These are phyloP conservation scores for Aphelinus atriplicis DNA, from an alignment of 1,140 invertebrate species.

Conservation along the genomic window DNA sequence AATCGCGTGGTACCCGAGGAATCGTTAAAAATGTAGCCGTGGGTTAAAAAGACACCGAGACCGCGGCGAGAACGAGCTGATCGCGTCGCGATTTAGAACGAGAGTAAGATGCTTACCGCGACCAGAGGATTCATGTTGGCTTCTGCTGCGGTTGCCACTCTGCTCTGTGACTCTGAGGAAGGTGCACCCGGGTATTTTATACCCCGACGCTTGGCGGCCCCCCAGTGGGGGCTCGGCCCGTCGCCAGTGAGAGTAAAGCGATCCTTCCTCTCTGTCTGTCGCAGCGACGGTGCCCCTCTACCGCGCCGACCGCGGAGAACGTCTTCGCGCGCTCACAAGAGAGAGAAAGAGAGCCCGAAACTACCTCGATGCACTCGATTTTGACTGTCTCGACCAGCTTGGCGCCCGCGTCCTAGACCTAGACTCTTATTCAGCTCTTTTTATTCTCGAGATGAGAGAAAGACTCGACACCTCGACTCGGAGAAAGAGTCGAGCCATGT, in stretches of 20 bases:
- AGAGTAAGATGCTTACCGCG: slow-evolving; percentile 61
- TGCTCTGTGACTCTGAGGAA: slow-evolving; percentile 64
- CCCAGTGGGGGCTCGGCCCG: slow-evolving; percentile 40
- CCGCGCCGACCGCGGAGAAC: slow-evolving; percentile 1
- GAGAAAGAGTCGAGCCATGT: too few relatives aligned
- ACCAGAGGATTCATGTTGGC: slow-evolving; percentile 66
- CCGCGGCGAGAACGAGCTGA: too few relatives aligned
- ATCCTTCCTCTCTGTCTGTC: slow-evolving; percentile 37
- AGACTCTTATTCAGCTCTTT: slow-evolving; percentile 43
- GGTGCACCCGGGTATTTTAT: slow-evolving; percentile 63
- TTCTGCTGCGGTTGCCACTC: slow-evolving; percentile 62
- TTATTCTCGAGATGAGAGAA: not conserved
- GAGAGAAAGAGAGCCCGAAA: not conserved
- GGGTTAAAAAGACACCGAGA: too few relatives aligned
- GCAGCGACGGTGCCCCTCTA: slow-evolving; percentile 21
- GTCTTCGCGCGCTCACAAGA: slow-evolving; percentile 11
- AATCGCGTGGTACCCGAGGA: not conserved
- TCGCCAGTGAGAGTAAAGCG: slow-evolving; percentile 64
- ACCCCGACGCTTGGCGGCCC: slow-evolving; percentile 46
- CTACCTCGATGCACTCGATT: slow-evolving; percentile 17
- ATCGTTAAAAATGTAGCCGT: too few relatives aligned
- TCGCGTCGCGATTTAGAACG: slow-evolving; percentile 25
- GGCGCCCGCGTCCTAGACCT: slow-evolving; percentile 58
- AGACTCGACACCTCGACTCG: not conserved
- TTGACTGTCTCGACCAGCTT: slow-evolving; percentile 17